Conservation (phyloP, 1,140 invertebrate genomes). For the Bombus consobrinus region DNA sequence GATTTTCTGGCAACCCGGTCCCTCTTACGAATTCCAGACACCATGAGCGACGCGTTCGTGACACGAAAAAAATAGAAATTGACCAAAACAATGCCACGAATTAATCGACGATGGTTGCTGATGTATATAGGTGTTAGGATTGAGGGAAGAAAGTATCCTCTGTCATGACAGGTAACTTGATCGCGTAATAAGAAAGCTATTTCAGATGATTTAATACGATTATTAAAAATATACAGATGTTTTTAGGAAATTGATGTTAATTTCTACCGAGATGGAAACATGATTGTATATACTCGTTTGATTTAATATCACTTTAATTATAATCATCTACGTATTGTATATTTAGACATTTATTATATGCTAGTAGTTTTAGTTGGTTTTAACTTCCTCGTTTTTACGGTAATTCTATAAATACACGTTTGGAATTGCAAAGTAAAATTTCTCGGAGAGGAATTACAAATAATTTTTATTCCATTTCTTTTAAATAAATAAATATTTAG, state of each 20-base stretch:
- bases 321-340: not conserved
- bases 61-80: not conserved
- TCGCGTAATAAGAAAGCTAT: not conserved
- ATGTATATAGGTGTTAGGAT: not conserved
- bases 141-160: not conserved
- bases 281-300: not conserved
- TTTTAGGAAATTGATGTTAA: not conserved
- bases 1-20: slow-evolving; percentile 52
- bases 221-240: no score
- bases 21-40: not conserved
- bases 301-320: not conserved
- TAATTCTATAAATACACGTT: not conserved
- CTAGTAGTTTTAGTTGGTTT: no score
- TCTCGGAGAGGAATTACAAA: not conserved
- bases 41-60: not conserved
- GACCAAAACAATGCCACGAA: not conserved
- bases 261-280: not conserved
- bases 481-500: not conserved
- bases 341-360: not conserved
- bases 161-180: not conserved
- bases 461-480: not conserved
- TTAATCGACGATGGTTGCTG: not conserved
- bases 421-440: not conserved
- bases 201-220: not conserved
- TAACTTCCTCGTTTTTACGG: no score